phyloP scores from a whole-genome alignment of 2,888 invertebrate species.

The Temnothorax unifasciatus region DNA sequence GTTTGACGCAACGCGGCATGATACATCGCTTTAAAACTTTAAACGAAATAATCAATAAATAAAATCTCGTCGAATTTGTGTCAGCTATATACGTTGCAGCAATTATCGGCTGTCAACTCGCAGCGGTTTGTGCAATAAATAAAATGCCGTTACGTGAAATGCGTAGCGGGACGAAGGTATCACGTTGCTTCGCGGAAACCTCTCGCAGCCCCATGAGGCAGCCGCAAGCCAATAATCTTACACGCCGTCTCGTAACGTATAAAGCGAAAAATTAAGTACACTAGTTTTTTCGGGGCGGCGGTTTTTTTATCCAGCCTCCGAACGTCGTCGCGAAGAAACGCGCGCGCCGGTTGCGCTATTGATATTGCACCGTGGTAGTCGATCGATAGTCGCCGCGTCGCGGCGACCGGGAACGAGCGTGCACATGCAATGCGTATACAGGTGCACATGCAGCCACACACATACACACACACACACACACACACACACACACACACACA shows the following conservation, averaged over 20 bases:
- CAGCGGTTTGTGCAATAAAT: slow-evolving; percentile 15
- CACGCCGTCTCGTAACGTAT: background rate
- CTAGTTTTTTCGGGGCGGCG: slow-evolving; percentile 5
- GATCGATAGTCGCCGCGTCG: slow-evolving; percentile 52
- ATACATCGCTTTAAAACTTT: background rate
- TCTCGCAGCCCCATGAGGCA: background rate
- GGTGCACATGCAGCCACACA: slow-evolving; percentile 22
- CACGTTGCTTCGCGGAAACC: slow-evolving; percentile 11
- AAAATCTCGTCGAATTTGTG: slow-evolving; percentile 4
- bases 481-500: slow-evolving; percentile 4
- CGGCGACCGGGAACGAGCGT: slow-evolving; percentile 19
- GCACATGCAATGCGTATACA: slow-evolving; percentile 37
- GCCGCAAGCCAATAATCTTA: background rate
- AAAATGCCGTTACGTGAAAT: slow-evolving; percentile 50
- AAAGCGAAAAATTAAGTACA: slow-evolving; percentile 34
- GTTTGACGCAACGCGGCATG: background rate
- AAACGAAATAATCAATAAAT: background rate
- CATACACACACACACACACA: slow-evolving; percentile 7
- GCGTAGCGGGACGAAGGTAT: slow-evolving; percentile 16
- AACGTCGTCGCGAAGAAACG: slow-evolving; percentile 8
- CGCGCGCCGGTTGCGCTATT: slow-evolving; percentile 6
- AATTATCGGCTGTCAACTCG: slow-evolving; percentile 28
- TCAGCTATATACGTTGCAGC: background rate
- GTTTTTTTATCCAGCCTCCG: slow-evolving; percentile 14
- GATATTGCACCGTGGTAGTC: slow-evolving; percentile 38